phyloP scores from a whole-genome alignment of 2,113 vertebrate genomes.

The Psilopsiagon aurifrons region DNA sequence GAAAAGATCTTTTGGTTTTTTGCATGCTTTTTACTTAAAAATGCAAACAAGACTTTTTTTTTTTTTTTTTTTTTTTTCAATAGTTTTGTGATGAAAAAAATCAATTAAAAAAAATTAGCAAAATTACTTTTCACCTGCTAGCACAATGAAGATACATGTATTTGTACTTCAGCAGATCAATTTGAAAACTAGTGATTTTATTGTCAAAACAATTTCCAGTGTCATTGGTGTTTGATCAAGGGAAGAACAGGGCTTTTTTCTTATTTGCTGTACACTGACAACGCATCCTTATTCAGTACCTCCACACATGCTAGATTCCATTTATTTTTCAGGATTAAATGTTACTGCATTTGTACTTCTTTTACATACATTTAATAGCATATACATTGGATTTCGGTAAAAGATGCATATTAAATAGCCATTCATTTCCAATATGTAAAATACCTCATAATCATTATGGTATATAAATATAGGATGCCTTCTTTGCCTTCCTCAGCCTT shows the following conservation, averaged over 20 bases:
- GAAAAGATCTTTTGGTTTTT: neutral
- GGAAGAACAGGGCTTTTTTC: neutral
- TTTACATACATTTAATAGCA: neutral
- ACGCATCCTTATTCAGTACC: neutral
- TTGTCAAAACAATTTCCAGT: conserved; percentile 28
- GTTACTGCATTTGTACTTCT: neutral
- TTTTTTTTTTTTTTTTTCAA: neutral
- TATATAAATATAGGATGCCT: neutral
- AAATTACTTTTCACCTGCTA: neutral
- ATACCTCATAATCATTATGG: neutral
- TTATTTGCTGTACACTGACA: neutral
- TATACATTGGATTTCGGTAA: neutral
- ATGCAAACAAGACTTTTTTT: neutral
- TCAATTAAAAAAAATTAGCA: neutral
- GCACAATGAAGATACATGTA: neutral
- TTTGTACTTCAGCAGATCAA: neutral
- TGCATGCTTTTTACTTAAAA: neutral
- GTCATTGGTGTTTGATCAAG: neutral
- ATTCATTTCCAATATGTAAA: neutral
- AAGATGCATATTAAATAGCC: neutral
- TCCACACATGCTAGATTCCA: neutral
- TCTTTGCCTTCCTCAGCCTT: neutral
- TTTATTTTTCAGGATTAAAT: conserved; percentile 11
- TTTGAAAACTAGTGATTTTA: conserved; percentile 7
- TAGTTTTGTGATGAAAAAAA: neutral